Evolutionary conservation across 1,140 invertebrate genomes (phyloP), one percentile per base, ranked within the genome.

Genomic region (Cotesia glomerata): DNA sequence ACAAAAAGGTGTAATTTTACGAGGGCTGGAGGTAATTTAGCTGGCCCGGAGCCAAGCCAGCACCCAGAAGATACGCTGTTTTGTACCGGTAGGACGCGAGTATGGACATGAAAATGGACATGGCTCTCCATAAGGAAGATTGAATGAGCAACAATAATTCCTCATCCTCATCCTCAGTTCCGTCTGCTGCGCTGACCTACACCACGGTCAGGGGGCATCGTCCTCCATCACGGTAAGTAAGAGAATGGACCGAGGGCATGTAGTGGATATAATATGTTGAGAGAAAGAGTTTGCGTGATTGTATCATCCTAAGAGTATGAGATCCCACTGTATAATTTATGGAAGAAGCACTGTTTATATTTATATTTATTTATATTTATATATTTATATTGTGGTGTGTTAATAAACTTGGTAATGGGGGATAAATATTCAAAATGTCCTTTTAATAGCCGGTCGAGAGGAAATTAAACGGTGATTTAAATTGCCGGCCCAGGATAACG

Each of bases 141-240:
- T 58, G 70, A 69, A 75, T 72, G 66, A 56, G 36, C 67, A 72
- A 72, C 74, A 69, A 72, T 59, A 58, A 39, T 75, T 75, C 62
- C 66, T 75, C 70, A 72, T 75, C 63, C 65, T 69, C 39, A 45
- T 75, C 63, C 65, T 69, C 39, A 45, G 39, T 45, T 45, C 54
- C 52, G 59, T 71, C 14, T 54, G 65, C 73, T 16, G 35, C 7
- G 45, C 70, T 75, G 74, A 71, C 69, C 74, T 74, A 67, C 54
- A 45, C 58, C 64, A 74, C 63, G 73, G 68, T 74, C 68, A 74
- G 69, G 65, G 73, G 70, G 70, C 73, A 74, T 74, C 51, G 73
- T 56, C 73, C 73, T 52, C 54, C 16, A 34, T 66, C 34, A 49
- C 49, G 64, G n/a, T 66, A 51, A 66, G 26, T 18, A 49, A 66